Base-by-base conservation (phyloP, 2,797 vertebrate species). In the Pterois miles region DNA sequence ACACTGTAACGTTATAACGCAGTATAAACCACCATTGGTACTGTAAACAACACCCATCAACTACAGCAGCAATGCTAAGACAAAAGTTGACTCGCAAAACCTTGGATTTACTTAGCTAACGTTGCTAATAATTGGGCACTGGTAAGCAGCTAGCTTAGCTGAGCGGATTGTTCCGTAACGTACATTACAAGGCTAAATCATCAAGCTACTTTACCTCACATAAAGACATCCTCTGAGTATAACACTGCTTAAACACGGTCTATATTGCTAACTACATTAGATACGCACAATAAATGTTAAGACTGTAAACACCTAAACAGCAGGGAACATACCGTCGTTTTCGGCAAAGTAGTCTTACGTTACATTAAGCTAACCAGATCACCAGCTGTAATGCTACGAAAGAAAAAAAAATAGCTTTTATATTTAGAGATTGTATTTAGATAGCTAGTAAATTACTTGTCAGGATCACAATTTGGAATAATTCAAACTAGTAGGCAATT, bases 341-440 rank as follows among this genome's bases (percentile, higher is more conserved):
- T 54, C 43, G 43, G n/a, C 2, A 25, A 53, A 60, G 33, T 33
- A 34, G 7, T 56, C 60, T 14, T 10, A 12, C 20, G 18, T 75
- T 71, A 54, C 72, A 58, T 75, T 73, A 57, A 75, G 72, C 78
- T 84, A 88, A 72, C 54, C 12, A 23, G 3, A 71, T 36, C 40
- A 29, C 8, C 29, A 8, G 11, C 22, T 5, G 11, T 13, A 56
- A 25, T 1, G 48, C 71, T 27, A 75, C 27, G 8, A 72, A 40
- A 56, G 10, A 6, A 3, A 8, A 43, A 43, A 43, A 57, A 20
- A 34, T 38, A 46, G 34, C 8, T 2, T 23, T 46, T 4, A 1
- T 6, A 10, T 34, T 14, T 52, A 11, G 64, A 38, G 5, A 12
- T 6, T 43, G 7, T 59, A 36, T 58, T 20, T 3, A 4, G 0